These are phyloP conservation scores for Sinohyriopsis cumingii DNA, from an alignment of 2,888 invertebrate species.

Conservation along the genomic window DNA sequence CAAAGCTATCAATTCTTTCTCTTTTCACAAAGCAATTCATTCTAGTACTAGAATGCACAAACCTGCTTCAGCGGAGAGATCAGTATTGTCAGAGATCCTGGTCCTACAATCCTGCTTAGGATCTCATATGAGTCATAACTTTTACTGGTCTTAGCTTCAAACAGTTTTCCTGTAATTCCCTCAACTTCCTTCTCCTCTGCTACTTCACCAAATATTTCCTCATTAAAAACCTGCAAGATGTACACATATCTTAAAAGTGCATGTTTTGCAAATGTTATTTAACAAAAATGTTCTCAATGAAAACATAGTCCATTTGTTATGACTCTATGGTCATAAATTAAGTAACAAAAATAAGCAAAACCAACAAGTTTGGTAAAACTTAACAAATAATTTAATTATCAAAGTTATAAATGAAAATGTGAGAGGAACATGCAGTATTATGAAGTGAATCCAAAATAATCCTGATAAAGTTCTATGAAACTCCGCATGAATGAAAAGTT, in stretches of 20 bases:
- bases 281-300: background rate
- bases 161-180: constrained; percentile 83
- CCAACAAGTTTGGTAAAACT: too few species aligned
- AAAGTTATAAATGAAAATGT: too few species aligned
- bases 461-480: too few species aligned
- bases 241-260: background rate
- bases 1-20: too few species aligned
- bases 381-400: too few species aligned
- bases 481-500: too few species aligned
- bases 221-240: constrained; percentile 79
- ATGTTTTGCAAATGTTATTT: background rate
- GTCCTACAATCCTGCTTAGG: constrained; percentile 84
- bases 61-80: constrained; percentile 88
- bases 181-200: constrained; percentile 94
- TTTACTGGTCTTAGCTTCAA: constrained; percentile 79
- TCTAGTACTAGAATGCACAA: constrained; percentile 9
- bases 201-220: constrained; percentile 90
- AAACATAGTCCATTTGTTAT: background rate
- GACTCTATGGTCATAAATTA: too few species aligned
- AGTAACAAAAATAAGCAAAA: too few species aligned
- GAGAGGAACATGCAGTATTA: too few species aligned
- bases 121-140: constrained; percentile 90
- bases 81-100: constrained; percentile 83
- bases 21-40: too few species aligned
- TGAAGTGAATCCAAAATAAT: too few species aligned